These are phyloP conservation scores for Seriola aureovittata DNA, from an alignment of 2,113 vertebrate genomes.

Conservation along the genomic window DNA sequence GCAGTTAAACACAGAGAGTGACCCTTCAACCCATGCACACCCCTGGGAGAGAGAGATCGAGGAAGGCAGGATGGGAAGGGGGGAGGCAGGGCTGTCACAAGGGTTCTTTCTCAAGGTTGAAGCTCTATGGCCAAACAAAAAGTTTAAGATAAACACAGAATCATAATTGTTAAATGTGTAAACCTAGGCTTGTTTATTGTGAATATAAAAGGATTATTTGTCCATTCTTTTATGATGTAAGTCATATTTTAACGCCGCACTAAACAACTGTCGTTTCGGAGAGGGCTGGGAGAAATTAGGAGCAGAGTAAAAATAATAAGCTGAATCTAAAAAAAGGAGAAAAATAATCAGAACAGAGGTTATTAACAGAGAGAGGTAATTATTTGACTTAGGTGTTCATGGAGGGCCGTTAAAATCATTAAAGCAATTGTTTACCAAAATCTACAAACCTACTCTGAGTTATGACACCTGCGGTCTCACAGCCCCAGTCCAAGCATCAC, in stretches of 20 bases:
- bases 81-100: conserved; percentile 51
- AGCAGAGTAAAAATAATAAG: conserved; percentile 61
- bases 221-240: conserved; percentile 46
- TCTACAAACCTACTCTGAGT: conserved; percentile 67
- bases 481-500: conserved; percentile 70
- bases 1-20: conserved; percentile 78
- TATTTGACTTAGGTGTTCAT: conserved; percentile 40
- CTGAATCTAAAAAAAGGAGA: conserved; percentile 19
- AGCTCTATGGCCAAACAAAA: conserved; percentile 39
- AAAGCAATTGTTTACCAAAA: conserved; percentile 68
- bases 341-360: conserved; percentile 39
- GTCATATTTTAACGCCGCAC: conserved; percentile 21
- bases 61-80: conserved; percentile 50
- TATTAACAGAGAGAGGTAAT: conserved; percentile 39
- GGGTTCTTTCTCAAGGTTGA: conserved; percentile 71
- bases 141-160: conserved; percentile 44
- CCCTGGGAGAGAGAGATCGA: conserved; percentile 67
- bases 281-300: conserved; percentile 42
- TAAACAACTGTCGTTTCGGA: conserved; percentile 58
- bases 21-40: conserved; percentile 78
- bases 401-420: conserved; percentile 57
- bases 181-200: conserved; percentile 49
- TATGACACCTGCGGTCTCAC: conserved; percentile 72
- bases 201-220: conserved; percentile 37
- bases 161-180: conserved; percentile 39